Evolutionary conservation across 2,797 vertebrate genomes (phyloP).

Genomic region (Miichthys miiuy): DNA sequence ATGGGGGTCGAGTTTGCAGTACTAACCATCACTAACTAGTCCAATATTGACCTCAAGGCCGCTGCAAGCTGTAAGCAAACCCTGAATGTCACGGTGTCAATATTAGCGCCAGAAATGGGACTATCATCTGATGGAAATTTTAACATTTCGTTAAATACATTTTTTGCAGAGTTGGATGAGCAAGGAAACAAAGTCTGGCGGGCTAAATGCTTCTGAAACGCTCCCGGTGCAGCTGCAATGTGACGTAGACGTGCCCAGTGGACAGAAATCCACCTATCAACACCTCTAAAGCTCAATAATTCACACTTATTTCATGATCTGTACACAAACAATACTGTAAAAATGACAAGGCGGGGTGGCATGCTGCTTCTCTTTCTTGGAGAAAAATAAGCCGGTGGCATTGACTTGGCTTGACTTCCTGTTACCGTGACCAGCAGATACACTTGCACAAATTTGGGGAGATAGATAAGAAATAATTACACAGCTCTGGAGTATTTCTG

Average conservation of each 20-base stretch:
- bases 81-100: not conserved
- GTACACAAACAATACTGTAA: not conserved
- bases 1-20: not conserved
- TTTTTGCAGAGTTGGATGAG: not conserved
- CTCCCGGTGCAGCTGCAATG: too few species aligned
- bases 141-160: not conserved
- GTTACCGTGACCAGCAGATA: not conserved
- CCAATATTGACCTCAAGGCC: not conserved
- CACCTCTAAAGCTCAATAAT: not conserved
- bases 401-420: not conserved
- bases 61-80: not conserved
- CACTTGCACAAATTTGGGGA: not conserved
- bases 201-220: too few species aligned
- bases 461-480: not conserved
- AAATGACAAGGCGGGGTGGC: not conserved
- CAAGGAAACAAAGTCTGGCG: too few species aligned
- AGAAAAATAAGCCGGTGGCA: too few species aligned
- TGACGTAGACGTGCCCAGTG: too few species aligned
- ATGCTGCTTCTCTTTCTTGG: too few species aligned
- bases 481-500: not conserved
- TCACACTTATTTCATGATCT: not conserved
- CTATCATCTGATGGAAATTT: not conserved
- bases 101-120: not conserved
- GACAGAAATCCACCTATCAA: not conserved
- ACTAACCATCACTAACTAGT: not conserved